Base-by-base conservation (phyloP, 2,888 invertebrate genomes). In the Orthosia cruda region DNA sequence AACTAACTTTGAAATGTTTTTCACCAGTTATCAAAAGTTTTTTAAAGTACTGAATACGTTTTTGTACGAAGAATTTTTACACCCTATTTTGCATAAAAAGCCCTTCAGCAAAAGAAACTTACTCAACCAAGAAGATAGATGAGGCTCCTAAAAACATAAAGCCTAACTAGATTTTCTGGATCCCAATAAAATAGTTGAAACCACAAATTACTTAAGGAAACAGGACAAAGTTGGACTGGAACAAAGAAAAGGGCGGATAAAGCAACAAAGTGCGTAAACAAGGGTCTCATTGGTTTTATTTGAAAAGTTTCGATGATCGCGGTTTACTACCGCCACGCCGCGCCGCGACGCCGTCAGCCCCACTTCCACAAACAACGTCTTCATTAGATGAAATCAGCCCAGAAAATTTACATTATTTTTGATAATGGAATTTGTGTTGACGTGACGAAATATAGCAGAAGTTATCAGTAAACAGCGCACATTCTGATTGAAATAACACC, bases 221-320 rank as follows among this genome's bases (percentile, higher is more conserved):
- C 89, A 90, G 88, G 89, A 91, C 90, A 91, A 92, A 92, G 89
- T 93, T 91, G 88, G 89, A 90, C 91, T 92, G 90, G 89, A 90
- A 92, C 92, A 90, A 92, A 94, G 91, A 90, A 93, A 91, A 91
- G 90, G 91, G 88, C 90, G 90, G 89, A 90, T 90, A 88, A 88
- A 89, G 90, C 90, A 91, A 92, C 93, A 92, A 92, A 93, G 91
- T 92, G 89, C 93, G 93, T 93, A 94, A 95, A 95, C 94, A 94
- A 93, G 91, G 89, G 90, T 87, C 91, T 92, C 93, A 93, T 94
- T 91, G 92, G 91, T 93, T 95, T 95, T 95, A 95, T 95, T 95
- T 93, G 94, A 92, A 95, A 95, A 95, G 93, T 95, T 95, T 90
- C 88, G 89, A 92, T 91, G 90, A 92, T 91, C 89, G 90, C 90